phyloP scores from a whole-genome alignment of 2,797 vertebrate genomes.

The Hippopotamyrus pictus region DNA sequence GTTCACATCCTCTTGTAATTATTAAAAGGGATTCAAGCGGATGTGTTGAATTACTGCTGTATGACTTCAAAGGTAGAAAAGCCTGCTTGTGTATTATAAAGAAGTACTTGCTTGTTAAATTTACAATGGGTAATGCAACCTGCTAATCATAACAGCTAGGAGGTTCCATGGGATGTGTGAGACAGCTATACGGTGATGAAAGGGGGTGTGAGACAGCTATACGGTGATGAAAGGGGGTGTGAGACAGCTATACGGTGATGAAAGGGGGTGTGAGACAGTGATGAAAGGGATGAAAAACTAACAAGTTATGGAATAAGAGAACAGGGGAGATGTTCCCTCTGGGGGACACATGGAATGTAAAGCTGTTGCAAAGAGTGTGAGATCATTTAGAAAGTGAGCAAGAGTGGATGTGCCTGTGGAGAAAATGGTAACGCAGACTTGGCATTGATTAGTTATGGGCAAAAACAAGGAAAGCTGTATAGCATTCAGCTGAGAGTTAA shows the following conservation, averaged over 20 bases:
- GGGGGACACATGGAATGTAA: neutral
- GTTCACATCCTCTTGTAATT: neutral
- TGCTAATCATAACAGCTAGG: neutral
- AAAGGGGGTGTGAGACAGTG: no score
- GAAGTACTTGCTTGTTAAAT: neutral
- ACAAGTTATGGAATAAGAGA: neutral
- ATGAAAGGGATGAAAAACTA: neutral
- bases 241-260: neutral
- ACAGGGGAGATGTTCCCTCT: neutral
- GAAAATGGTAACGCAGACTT: neutral
- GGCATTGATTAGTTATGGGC: neutral
- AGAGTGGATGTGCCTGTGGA: neutral
- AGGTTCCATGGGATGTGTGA: neutral
- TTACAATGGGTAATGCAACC: neutral
- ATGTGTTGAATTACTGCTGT: neutral
- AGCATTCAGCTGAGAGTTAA: neutral
- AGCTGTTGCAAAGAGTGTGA: neutral
- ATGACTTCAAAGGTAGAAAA: neutral
- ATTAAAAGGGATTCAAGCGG: neutral
- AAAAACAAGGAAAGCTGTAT: neutral
- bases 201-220: neutral
- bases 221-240: neutral
- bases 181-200: neutral
- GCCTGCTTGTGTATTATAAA: neutral
- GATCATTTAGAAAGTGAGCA: neutral